Evolutionary conservation across 2,113 vertebrate genomes (phyloP).

Genomic region (Mesoclemmys tuberculata): DNA sequence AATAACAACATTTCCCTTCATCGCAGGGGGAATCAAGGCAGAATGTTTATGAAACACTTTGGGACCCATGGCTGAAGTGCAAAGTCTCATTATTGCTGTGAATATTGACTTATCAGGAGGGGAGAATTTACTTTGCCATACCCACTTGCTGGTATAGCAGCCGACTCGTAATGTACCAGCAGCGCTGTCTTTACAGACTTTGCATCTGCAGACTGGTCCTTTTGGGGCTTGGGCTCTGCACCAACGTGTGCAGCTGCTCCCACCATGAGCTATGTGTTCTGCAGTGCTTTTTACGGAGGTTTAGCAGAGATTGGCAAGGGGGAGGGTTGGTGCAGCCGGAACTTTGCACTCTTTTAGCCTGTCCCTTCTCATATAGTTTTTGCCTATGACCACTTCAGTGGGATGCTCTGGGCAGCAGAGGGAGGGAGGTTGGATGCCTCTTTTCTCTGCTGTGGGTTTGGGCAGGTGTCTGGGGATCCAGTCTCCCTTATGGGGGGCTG

Average conservation of each 20-base stretch:
- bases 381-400: not conserved
- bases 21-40: not conserved
- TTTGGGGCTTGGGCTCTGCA: not conserved
- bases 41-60: not conserved
- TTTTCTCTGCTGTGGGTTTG: not conserved
- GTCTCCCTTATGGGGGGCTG: not conserved
- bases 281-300: not conserved
- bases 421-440: not conserved
- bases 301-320: not conserved
- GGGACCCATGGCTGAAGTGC: not conserved
- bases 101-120: not conserved
- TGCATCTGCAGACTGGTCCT: not conserved
- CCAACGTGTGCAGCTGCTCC: not conserved
- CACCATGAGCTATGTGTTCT: not conserved
- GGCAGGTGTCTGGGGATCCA: not conserved
- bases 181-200: not conserved
- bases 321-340: not conserved
- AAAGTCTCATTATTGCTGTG: not conserved
- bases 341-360: not conserved
- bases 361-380: conserved; percentile 29
- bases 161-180: not conserved
- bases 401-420: not conserved
- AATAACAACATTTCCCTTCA: not conserved
- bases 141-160: not conserved
- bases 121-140: not conserved